Evolutionary conservation across 2,113 vertebrate species (phyloP).

Genomic region (Oceanodroma tethys): DNA sequence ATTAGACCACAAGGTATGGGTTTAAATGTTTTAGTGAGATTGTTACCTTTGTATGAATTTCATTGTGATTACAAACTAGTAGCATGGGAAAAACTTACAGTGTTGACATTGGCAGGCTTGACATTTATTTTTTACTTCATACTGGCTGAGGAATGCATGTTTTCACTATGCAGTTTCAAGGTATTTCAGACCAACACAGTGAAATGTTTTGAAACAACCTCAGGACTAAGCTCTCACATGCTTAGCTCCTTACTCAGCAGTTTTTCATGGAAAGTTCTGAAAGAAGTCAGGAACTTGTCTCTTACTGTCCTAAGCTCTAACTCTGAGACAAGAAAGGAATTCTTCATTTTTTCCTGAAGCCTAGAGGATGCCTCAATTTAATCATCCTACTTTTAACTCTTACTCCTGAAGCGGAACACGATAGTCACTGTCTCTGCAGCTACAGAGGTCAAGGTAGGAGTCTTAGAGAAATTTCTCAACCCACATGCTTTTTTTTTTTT

Average conservation of each 20-base stretch:
- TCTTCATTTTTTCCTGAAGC: background rate
- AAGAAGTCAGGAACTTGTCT: background rate
- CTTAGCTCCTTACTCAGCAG: background rate
- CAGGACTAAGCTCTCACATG: background rate
- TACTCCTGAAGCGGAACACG: background rate
- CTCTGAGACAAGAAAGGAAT: background rate
- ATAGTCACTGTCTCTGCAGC: background rate
- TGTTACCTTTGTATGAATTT: slow-evolving; percentile 57
- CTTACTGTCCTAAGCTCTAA: background rate
- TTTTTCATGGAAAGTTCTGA: background rate
- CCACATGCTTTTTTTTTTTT: background rate
- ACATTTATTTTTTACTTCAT: background rate
- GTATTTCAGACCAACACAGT: background rate
- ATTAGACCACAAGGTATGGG: slow-evolving; percentile 79
- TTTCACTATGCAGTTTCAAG: background rate
- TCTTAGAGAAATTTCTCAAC: background rate
- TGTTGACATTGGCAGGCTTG: slow-evolving; percentile 11
- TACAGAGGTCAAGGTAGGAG: background rate
- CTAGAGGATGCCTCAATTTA: background rate
- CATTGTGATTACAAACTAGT: background rate
- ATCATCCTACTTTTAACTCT: background rate
- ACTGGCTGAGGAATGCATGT: slow-evolving; percentile 4
- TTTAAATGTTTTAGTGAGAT: slow-evolving; percentile 59
- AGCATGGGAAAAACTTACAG: background rate
- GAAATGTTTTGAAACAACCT: background rate